Base-by-base conservation (phyloP, 2,888 invertebrate species). In the Morpho helenor region DNA sequence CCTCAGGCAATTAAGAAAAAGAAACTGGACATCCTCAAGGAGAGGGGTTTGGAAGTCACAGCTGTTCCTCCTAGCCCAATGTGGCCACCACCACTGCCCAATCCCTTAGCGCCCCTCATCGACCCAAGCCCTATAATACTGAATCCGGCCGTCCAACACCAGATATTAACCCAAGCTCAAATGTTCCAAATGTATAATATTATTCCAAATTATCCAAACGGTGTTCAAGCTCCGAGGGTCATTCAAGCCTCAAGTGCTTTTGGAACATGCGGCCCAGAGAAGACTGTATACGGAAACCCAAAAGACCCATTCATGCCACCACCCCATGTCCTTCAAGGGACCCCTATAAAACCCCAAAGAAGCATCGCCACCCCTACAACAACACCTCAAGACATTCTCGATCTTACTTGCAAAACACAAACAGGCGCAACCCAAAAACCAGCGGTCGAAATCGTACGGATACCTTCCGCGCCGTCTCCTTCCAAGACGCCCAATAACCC, bases 41-140 rank as follows among this genome's bases (percentile, higher is more conserved):
- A 95, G 70, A 92, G 95, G 9, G 95, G 95, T 0, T 81, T 95
- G 4, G 95, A 95, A 74, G 95, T 95, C 2, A 95, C 95, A 0
- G 93, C 95, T 0, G 92, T 95, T 0, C 85, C 91, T 31, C 79
- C 86, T 40, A 77, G 80, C 46, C 63, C 66, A 48, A 56, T 58
- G 41, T 75, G 76, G 80, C 68, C 73, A 31, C 31, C 31, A 50
- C 54, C 61, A 40, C 62, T 64, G 72, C 81, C 63, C 45, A 53
- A 59, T 58, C 70, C 67, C 41, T 59, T 68, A 46, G 59, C 66
- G 3, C 70, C 73, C 0, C 60, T 71, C 1, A 53, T 72, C 0
- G 63, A 65, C 79, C 86, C 66, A 7, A 55, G 67, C 61, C 52
- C 76, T 10, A 70, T 84, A n/a, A 70, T 86, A 6, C 73, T 72